These are phyloP conservation scores for Microtus agrestis DNA, from an alignment of 2,797 vertebrate species.

Conservation along the genomic window DNA sequence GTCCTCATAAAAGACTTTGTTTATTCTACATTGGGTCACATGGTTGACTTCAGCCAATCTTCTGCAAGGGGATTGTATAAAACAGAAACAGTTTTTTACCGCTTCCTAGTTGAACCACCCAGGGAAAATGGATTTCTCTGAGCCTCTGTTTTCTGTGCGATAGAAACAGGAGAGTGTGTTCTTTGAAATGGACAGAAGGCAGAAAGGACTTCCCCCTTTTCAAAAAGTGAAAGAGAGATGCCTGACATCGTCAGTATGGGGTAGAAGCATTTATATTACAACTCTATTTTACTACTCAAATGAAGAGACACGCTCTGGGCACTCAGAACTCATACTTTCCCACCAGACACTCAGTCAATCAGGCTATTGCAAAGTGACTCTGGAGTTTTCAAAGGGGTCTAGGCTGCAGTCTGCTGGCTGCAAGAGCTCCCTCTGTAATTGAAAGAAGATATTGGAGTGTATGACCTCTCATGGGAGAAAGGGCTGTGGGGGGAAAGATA, in stretches of 20 bases:
- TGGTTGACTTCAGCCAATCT: background rate
- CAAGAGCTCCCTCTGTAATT: background rate
- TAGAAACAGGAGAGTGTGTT: background rate
- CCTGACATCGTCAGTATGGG: background rate
- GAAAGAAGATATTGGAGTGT: background rate
- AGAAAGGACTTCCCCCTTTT: background rate
- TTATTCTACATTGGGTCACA: background rate
- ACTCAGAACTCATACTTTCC: background rate
- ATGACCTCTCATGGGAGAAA: background rate
- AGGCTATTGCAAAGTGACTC: background rate
- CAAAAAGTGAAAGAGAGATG: background rate
- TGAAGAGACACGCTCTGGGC: background rate
- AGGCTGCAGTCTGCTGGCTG: background rate
- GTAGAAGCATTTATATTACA: background rate
- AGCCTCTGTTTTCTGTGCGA: background rate
- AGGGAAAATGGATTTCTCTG: background rate
- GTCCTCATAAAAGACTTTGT: background rate
- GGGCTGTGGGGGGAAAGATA: background rate
- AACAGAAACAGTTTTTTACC: background rate
- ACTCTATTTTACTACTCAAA: slow-evolving; percentile 2
- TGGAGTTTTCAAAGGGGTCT: background rate
- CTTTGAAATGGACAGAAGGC: background rate
- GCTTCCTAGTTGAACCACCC: background rate
- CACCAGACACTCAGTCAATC: no score
- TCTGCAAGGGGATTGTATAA: background rate